Evolutionary conservation across 2,797 vertebrate genomes (phyloP).

Genomic region (Bradypodion ventrale): DNA sequence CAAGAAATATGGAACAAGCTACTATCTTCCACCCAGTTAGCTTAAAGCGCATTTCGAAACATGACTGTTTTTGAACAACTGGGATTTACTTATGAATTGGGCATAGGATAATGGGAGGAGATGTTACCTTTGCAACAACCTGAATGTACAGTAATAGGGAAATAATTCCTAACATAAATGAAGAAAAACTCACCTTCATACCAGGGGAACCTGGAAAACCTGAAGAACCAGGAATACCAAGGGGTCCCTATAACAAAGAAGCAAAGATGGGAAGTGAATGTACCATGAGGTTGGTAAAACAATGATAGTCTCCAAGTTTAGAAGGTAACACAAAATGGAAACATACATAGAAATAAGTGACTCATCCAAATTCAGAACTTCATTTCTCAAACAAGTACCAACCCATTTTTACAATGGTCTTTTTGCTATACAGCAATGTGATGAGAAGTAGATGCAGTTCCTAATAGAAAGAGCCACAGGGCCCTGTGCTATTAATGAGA

Average conservation of each 20-base stretch:
- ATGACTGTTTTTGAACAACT: background rate
- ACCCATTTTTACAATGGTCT: background rate
- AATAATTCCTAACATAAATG: background rate
- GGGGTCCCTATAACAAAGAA: conserved; percentile 83
- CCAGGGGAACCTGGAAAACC: conserved; percentile 96
- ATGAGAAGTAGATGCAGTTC: background rate
- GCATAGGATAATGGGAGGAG: background rate
- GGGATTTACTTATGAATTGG: background rate
- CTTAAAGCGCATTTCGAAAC: background rate
- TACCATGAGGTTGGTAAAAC: background rate
- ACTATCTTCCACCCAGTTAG: background rate
- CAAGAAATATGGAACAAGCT: background rate
- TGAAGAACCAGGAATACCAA: conserved; percentile 88
- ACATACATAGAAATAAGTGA: background rate
- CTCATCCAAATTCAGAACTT: background rate
- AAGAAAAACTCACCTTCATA: conserved; percentile 82
- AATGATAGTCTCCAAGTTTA: background rate
- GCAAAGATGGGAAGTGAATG: conserved; percentile 19
- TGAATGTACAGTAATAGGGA: background rate
- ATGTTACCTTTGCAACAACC: background rate
- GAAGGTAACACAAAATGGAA: background rate
- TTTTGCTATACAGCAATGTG: background rate
- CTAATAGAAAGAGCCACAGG: background rate
- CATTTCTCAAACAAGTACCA: background rate
- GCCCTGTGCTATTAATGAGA: background rate